Evolutionary conservation across 2,797 vertebrate genomes (phyloP).

Genomic region (Sebastes itinus): DNA sequence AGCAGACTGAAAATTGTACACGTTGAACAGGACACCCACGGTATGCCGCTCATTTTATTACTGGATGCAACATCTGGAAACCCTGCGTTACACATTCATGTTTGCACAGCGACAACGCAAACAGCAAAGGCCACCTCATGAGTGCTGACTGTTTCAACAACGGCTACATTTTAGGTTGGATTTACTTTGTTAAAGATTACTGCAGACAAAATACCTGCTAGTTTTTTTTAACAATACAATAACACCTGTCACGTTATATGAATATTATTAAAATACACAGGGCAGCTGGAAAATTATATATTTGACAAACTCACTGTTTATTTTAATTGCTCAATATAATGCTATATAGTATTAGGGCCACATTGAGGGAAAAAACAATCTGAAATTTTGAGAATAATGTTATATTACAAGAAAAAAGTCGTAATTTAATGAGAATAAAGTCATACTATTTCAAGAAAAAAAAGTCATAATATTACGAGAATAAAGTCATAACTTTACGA

Average conservation of each 20-base stretch:
- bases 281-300: neutral
- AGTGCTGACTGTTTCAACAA: neutral
- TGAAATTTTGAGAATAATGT: no score
- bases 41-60: conserved; percentile 6
- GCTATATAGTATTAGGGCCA: no score
- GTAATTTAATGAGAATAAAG: no score
- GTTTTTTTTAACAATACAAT: neutral
- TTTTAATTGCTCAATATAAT: no score
- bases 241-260: neutral
- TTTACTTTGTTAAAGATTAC: neutral
- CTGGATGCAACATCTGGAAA: conserved; percentile 50
- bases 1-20: neutral
- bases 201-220: neutral
- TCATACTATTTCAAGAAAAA: no score
- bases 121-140: conserved; percentile 53
- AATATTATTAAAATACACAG: neutral
- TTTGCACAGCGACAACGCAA: conserved; percentile 60
- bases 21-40: neutral
- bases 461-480: no score
- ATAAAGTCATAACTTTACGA: no score
- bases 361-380: no score
- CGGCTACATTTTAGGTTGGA: neutral
- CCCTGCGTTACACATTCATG: conserved; percentile 26
- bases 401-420: no score
- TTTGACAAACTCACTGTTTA: no score